A percentile compares a stretch with the other conserved stretches of the same genome.
Conservation (phyloP, 2,113 vertebrate genomes). For the Mola mola region DNA sequence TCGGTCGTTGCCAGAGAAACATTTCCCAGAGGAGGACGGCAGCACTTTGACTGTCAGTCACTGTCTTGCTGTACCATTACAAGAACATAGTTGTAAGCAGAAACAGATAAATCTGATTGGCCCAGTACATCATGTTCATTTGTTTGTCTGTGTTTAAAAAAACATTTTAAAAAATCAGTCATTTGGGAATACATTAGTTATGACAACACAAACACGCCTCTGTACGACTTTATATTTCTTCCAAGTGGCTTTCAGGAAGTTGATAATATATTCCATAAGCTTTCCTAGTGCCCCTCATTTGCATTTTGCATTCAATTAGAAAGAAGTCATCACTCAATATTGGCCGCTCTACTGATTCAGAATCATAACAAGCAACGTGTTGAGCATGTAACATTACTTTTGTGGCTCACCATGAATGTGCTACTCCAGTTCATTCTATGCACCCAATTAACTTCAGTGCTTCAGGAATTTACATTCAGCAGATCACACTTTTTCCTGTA, state of each 20-base stretch:
- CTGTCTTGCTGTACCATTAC: slow-evolving; percentile 25
- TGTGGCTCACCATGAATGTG: slow-evolving; percentile 48
- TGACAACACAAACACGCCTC: slow-evolving; percentile 6
- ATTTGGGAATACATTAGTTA: slow-evolving; percentile 23
- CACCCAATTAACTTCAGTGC: slow-evolving; percentile 69
- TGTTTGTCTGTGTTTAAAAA: slow-evolving; percentile 25
- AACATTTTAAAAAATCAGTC: slow-evolving; percentile 20
- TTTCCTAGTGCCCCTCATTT: slow-evolving; percentile 39
- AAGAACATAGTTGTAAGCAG: slow-evolving; percentile 9
- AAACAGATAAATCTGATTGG: slow-evolving; percentile 24
- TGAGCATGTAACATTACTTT: slow-evolving; percentile 61
- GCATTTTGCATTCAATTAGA: slow-evolving; percentile 71
- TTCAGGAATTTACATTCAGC: slow-evolving; percentile 51
- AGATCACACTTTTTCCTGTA: slow-evolving; percentile 42
- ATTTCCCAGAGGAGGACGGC: slow-evolving; percentile 58
- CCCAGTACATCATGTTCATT: slow-evolving; percentile 39
- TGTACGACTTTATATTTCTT: slow-evolving; percentile 15
- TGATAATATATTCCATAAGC: slow-evolving; percentile 51
- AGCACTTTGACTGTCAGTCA: slow-evolving; percentile 57
- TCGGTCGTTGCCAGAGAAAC: slow-evolving; percentile 50
- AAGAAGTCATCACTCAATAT: slow-evolving; percentile 49
- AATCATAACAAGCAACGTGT: slow-evolving; percentile 66
- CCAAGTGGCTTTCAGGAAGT: neutral
- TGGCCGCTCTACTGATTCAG: slow-evolving; percentile 51
- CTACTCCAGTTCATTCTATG: slow-evolving; percentile 46